These are phyloP conservation scores for Chamaea fasciata DNA, from an alignment of 2,113 vertebrate genomes.

Conservation along the genomic window DNA sequence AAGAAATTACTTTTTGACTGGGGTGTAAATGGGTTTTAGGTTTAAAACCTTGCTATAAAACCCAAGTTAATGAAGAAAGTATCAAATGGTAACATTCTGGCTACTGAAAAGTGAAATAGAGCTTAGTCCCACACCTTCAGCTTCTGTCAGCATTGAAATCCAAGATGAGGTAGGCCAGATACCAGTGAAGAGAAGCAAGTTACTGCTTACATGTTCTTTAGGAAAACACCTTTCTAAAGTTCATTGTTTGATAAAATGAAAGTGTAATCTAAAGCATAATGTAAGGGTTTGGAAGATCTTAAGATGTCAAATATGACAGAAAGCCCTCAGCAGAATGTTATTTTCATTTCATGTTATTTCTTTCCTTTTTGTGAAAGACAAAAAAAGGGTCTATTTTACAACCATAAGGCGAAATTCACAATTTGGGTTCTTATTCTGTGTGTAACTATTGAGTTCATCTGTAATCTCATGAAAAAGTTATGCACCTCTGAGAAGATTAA, in stretches of 20 bases:
- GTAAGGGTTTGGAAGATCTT: neutral
- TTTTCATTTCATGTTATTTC: neutral
- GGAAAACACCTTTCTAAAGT: neutral
- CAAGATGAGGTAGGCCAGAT: neutral
- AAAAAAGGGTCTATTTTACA: neutral
- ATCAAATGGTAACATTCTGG: neutral
- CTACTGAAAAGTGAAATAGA: neutral
- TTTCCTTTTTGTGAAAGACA: neutral
- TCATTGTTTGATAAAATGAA: neutral
- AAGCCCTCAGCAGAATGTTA: neutral
- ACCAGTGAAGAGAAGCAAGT: neutral
- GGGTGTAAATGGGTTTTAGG: neutral
- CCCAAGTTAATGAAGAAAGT: neutral
- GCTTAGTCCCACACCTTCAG: neutral
- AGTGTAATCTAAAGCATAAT: neutral
- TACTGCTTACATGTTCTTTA: neutral
- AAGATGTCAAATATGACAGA: neutral
- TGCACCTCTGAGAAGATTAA: neutral
- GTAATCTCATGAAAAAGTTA: neutral
- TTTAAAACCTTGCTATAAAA: neutral
- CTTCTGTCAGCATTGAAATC: neutral
- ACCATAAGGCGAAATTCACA: rapidly evolving
- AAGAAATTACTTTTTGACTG: neutral
- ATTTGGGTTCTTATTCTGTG: neutral
- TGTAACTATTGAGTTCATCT: neutral